Base-by-base conservation (phyloP, 2,113 vertebrate species). In the Campylorhamphus procurvoides region DNA sequence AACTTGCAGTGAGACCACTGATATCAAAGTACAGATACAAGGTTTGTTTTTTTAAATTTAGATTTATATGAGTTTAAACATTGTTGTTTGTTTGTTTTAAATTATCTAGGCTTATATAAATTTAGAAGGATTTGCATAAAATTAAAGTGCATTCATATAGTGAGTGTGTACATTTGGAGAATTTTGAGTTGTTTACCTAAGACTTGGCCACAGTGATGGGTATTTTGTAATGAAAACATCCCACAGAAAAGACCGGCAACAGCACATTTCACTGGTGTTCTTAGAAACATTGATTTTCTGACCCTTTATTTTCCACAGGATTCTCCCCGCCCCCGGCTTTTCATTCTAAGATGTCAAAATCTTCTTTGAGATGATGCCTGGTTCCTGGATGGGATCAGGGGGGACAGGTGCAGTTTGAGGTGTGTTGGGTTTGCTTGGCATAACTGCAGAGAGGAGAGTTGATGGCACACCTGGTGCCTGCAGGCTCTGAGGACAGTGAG, bases 291-390 rank as follows among this genome's bases (percentile, higher is more conserved):
- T 56, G 71, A 23, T 42, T 63, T 79, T 9, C 6, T 27, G 47
- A 59, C 7, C 4, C 3, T 5, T 53, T 52, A 4, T 75, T 90
- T 82, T 42, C 25, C 25, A 7, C 7, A 23, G 39, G 29, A 44
- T 49, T 19, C 3, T 7, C 0, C 0, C 1, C 1, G 20, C 4
- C 3, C 5, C 10, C 7, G 3, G 3, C 5, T 67, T 74, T 91
- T 14, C 77, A 1, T 52, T 49, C 12, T 66, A 73, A 77, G n/a
- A 8, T 28, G 19, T 50, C 52, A 52, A 28, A n/a, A 39, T n/a
- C 25, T 72, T 39, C 29, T 60, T 39, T 74, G 80, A 56, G n/a
- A 33, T 47, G 7, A 17, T 80, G 17, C 3, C 28, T 2, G 6
- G 18, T 27, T 69, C 17, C 71, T 62, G 44, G 14, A 28, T 6